These are phyloP conservation scores for Drosophila asahinai DNA, from an alignment of 1,140 invertebrate species.

Conservation along the genomic window DNA sequence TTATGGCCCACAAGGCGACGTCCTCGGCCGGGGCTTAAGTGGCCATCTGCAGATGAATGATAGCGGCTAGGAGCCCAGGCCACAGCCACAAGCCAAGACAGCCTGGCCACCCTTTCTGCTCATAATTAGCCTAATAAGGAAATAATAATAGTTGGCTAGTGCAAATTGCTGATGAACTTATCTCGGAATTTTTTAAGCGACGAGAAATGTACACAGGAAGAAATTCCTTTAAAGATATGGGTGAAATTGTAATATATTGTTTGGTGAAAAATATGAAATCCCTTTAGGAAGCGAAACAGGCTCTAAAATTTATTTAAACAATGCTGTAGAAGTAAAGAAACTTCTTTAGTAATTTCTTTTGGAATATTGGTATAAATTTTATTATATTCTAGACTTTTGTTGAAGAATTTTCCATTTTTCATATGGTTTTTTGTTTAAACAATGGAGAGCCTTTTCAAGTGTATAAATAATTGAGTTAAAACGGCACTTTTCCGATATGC, in stretches of 20 bases:
- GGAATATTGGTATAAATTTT: no score
- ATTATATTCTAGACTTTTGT: no score
- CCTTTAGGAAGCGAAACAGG: not conserved
- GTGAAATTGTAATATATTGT: not conserved
- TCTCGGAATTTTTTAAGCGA: constrained; percentile 4
- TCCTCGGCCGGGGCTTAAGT: constrained; percentile 52
- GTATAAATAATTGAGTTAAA: constrained; percentile 9
- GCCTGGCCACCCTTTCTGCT: constrained; percentile 9
- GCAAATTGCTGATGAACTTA: constrained; percentile 42
- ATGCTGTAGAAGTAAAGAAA: no score
- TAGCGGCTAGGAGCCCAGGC: constrained; percentile 21
- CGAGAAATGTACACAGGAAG: not conserved
- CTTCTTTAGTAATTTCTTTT: no score
- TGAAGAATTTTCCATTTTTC: no score
- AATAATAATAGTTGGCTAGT: constrained; percentile 48
- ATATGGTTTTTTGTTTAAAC: not conserved
- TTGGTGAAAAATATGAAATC: no score
- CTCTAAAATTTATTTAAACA: no score
- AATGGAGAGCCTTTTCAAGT: not conserved
- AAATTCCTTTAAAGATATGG: not conserved
- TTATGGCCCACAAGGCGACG: constrained; percentile 52
- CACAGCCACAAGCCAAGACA: constrained; percentile 15
- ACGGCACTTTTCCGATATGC: constrained; percentile 4
- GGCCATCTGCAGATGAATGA: constrained; percentile 45
- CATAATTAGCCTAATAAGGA: constrained; percentile 47